Percentiles rank a stretch among this genome's conserved stretches.
Conservation (phyloP, 1,140 invertebrate genomes). For the Globodera rostochiensis region DNA sequence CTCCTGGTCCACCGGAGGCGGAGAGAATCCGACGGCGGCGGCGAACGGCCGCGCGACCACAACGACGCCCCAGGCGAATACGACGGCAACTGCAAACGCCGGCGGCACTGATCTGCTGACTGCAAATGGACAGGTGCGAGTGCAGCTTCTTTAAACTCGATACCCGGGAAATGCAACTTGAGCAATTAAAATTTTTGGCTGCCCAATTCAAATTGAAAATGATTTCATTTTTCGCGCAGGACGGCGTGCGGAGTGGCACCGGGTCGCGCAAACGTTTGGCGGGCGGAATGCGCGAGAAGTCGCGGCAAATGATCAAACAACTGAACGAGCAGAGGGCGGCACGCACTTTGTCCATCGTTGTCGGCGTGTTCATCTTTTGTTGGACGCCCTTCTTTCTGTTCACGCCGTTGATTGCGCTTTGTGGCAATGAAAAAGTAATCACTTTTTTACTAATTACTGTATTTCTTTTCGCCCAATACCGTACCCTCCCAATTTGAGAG, state of each 20-base stretch:
- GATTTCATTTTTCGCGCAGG: neutral
- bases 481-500: conserved; percentile 62
- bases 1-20: conserved; percentile 21
- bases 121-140: conserved; percentile 13
- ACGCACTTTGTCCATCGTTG: conserved; percentile 84
- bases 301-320: conserved; percentile 65
- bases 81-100: conserved; percentile 17
- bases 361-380: conserved; percentile 94
- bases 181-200: too few species aligned
- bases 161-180: too few species aligned
- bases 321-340: conserved; percentile 72
- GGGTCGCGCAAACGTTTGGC: conserved; percentile 33
- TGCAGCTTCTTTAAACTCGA: too few species aligned
- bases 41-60: neutral
- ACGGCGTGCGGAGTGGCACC: conserved; percentile 9
- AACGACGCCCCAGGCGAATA: neutral
- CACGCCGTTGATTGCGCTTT: conserved; percentile 85
- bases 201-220: too few species aligned
- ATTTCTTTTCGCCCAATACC: neutral
- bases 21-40: neutral
- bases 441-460: neutral
- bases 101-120: neutral
- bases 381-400: conserved; percentile 97
- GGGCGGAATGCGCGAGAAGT: conserved; percentile 60
- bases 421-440: conserved; percentile 65